These are phyloP conservation scores for Drosophila anomelani DNA, from an alignment of 2,888 invertebrate genomes.

Conservation along the genomic window DNA sequence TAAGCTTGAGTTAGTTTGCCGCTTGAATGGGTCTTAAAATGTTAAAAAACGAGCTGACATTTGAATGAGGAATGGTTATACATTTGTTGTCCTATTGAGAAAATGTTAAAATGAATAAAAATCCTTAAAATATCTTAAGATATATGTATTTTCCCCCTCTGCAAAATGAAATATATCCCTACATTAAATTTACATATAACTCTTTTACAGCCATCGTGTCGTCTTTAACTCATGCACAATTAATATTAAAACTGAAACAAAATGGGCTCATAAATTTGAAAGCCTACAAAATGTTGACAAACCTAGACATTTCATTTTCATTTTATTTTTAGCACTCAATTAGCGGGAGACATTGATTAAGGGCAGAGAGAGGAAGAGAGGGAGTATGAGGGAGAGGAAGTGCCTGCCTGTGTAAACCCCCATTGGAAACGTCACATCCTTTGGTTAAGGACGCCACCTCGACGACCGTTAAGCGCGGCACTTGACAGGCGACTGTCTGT, in stretches of 20 bases:
- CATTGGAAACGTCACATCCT: constrained; percentile 18
- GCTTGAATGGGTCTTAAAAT: constrained; percentile 11
- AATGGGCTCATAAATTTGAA: constrained; percentile 23
- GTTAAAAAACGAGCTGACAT: neutral
- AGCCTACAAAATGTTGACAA: constrained; percentile 19
- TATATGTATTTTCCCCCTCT: neutral
- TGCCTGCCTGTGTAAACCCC: constrained; percentile 1
- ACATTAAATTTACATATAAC: neutral
- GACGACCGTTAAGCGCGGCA: constrained; percentile 38
- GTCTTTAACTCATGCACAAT: neutral
- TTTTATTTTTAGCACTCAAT: constrained; percentile 61
- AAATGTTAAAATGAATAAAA: neutral
- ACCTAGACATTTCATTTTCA: constrained; percentile 11
- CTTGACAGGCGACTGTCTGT: constrained; percentile 41
- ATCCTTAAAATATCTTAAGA: neutral
- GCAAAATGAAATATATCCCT: too few species aligned
- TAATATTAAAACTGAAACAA: constrained; percentile 18
- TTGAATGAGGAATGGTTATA: neutral
- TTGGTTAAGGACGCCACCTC: constrained; percentile 24
- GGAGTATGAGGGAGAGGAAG: neutral
- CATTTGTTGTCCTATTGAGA: neutral
- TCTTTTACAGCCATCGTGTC: neutral
- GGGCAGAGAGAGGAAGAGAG: neutral
- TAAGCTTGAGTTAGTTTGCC: constrained; percentile 27
- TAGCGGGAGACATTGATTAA: constrained; percentile 52